phyloP scores from a whole-genome alignment of 2,888 invertebrate genomes.

The Iselma pallidipennis region DNA sequence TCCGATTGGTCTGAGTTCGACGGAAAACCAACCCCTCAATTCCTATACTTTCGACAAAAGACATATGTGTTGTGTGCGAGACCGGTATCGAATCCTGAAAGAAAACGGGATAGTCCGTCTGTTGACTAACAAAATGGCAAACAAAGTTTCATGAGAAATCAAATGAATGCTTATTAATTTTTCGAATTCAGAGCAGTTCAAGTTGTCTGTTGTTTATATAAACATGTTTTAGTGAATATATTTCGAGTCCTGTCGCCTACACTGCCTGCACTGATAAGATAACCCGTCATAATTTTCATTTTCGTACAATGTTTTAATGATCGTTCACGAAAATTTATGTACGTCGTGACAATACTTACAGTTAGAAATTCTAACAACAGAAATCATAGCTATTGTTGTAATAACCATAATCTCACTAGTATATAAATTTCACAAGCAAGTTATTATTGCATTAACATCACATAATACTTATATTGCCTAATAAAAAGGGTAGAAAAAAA shows the following conservation, averaged over 20 bases:
- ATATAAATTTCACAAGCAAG: not conserved
- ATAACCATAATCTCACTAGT: not conserved
- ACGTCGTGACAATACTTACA: too few relatives aligned
- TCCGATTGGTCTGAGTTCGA: slow-evolving; percentile 39
- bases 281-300: not conserved
- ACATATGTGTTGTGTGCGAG: slow-evolving; percentile 33
- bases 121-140: not conserved
- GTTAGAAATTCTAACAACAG: not conserved
- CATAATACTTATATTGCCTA: too few relatives aligned
- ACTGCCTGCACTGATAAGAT: not conserved
- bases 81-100: not conserved
- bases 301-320: too few relatives aligned
- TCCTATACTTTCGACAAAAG: slow-evolving; percentile 26
- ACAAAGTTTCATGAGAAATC: not conserved
- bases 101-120: not conserved
- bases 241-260: not conserved
- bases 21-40: not conserved
- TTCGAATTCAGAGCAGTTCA: not conserved
- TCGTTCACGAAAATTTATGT: too few relatives aligned
- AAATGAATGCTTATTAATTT: not conserved
- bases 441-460: not conserved
- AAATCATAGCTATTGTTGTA: not conserved
- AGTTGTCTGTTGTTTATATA: not conserved
- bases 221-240: not conserved
- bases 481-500: not conserved